Evolutionary conservation across 2,888 invertebrate genomes (phyloP).

Genomic region (Pterostichus madidus): DNA sequence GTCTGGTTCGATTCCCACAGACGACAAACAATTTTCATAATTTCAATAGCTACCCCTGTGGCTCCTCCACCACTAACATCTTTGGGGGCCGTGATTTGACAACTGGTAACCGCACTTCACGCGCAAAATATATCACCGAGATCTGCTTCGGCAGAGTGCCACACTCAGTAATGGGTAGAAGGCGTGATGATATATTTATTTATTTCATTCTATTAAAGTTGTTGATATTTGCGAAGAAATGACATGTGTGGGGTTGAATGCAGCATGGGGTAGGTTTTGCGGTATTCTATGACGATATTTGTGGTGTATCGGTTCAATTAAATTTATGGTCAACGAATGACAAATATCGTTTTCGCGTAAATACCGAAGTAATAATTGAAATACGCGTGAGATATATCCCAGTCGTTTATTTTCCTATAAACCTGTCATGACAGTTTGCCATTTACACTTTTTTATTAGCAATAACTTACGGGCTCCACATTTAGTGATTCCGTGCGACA

Average conservation of each 20-base stretch:
- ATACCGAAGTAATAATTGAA: slow-evolving; percentile 58
- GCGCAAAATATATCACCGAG: too few species aligned
- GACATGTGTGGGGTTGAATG: not conserved
- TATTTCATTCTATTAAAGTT: too few species aligned
- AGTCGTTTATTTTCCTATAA: slow-evolving; percentile 59
- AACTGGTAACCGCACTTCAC: too few species aligned
- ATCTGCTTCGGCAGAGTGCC: too few species aligned
- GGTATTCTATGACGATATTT: slow-evolving; percentile 13
- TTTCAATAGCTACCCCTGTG: too few species aligned
- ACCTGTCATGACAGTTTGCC: slow-evolving; percentile 56
- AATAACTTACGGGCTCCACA: slow-evolving; percentile 58
- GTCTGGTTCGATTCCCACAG: too few species aligned
- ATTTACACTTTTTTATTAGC: slow-evolving; percentile 62
- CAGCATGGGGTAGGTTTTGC: slow-evolving; percentile 13
- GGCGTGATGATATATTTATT: too few species aligned
- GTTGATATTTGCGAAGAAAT: not conserved
- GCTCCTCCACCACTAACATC: too few species aligned
- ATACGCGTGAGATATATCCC: slow-evolving; percentile 27
- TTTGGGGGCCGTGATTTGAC: too few species aligned
- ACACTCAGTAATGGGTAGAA: too few species aligned
- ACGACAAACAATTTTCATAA: too few species aligned
- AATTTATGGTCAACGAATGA: slow-evolving; percentile 49
- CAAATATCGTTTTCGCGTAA: slow-evolving; percentile 54
- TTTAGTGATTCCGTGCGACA: slow-evolving; percentile 40
- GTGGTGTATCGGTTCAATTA: slow-evolving; percentile 34